These are phyloP conservation scores for Chymomyza fuscimana DNA, from an alignment of 2,888 invertebrate genomes.

Conservation along the genomic window DNA sequence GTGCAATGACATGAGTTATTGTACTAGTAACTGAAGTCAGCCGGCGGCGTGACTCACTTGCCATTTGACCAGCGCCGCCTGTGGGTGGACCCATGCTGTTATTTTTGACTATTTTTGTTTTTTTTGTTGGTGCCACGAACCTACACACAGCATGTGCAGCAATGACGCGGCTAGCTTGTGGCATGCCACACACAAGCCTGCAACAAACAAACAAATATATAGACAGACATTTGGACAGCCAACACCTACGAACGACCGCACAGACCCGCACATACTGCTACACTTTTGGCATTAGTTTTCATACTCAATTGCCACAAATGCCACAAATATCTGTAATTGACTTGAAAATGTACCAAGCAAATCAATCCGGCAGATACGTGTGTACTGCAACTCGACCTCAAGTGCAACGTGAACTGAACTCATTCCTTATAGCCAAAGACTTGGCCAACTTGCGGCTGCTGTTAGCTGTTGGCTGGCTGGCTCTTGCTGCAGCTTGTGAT, in stretches of 20 bases:
- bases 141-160: neutral
- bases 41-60: constrained; percentile 64
- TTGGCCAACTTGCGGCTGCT: constrained; percentile 34
- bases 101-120: neutral
- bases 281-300: constrained; percentile 56
- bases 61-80: constrained; percentile 46
- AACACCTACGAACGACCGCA: constrained; percentile 54
- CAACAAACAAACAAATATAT: constrained; percentile 33
- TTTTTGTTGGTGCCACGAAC: neutral
- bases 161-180: constrained; percentile 52
- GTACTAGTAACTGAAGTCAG: constrained; percentile 44
- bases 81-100: constrained; percentile 61
- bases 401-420: constrained; percentile 59
- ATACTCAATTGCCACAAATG: constrained; percentile 67
- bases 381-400: constrained; percentile 49
- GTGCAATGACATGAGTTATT: constrained; percentile 51
- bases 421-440: constrained; percentile 50
- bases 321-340: constrained; percentile 76
- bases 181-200: constrained; percentile 56
- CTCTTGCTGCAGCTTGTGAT: constrained; percentile 63
- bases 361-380: constrained; percentile 62
- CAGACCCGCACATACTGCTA: constrained; percentile 38
- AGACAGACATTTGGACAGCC: constrained; percentile 33
- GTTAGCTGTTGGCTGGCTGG: constrained; percentile 14
- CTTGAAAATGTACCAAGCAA: constrained; percentile 74